These are phyloP conservation scores for Helarctos malayanus DNA, from an alignment of 2,797 vertebrate genomes.

Conservation along the genomic window DNA sequence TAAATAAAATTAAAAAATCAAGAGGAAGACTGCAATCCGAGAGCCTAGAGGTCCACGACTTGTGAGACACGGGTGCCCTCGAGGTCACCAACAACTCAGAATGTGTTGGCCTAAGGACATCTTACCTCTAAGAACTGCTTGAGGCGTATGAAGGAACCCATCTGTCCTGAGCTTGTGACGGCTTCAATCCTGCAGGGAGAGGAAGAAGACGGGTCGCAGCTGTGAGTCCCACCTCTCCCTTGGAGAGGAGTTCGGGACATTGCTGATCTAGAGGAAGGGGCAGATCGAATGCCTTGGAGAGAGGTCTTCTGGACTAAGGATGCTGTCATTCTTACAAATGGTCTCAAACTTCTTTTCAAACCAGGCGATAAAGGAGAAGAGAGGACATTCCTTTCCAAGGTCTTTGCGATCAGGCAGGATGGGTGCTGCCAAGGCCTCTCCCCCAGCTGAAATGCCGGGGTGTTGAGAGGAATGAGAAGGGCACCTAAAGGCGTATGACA, in stretches of 20 bases:
- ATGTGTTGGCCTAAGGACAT: background rate
- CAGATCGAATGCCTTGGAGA: background rate
- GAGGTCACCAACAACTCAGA: background rate
- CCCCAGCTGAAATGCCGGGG: background rate
- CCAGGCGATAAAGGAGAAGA: background rate
- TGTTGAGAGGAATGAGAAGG: background rate
- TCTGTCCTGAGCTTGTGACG: conserved; percentile 93
- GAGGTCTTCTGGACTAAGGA: background rate
- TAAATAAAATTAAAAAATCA: background rate
- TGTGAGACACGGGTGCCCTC: background rate
- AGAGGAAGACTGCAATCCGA: background rate
- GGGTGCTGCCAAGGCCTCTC: background rate
- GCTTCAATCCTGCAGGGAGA: conserved; percentile 93
- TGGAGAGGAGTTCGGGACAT: background rate
- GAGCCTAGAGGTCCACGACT: background rate
- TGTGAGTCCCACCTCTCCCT: background rate
- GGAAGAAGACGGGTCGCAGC: background rate
- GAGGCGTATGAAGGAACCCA: conserved; percentile 95
- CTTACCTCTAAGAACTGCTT: conserved; percentile 95
- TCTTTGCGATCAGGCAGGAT: background rate
- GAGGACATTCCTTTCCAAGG: background rate
- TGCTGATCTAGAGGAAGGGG: background rate
- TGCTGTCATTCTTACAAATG: background rate
- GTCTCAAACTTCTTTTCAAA: background rate
- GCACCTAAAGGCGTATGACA: background rate